phyloP scores from a whole-genome alignment of 2,113 vertebrate species.

The Myrmophylax atrothorax region DNA sequence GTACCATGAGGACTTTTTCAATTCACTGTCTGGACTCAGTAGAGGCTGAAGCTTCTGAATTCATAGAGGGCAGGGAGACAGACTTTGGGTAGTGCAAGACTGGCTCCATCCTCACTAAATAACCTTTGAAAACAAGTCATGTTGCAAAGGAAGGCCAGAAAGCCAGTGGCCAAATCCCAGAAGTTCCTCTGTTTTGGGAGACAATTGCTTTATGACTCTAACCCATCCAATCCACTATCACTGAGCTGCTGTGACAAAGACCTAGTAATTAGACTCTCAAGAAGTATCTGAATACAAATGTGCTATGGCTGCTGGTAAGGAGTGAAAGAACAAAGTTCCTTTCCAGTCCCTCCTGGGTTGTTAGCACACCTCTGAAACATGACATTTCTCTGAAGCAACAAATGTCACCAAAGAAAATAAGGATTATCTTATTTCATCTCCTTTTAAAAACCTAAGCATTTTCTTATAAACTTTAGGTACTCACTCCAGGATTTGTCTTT shows the following conservation, averaged over 20 bases:
- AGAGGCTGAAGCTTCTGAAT: background rate
- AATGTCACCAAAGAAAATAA: background rate
- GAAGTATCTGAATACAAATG: background rate
- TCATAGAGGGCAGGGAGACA: background rate
- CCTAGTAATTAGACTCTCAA: background rate
- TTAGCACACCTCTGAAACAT: background rate
- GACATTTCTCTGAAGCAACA: background rate
- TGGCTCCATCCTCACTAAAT: background rate
- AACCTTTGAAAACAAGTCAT: background rate
- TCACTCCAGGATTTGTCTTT: background rate
- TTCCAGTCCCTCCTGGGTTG: background rate
- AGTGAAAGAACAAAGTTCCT: background rate
- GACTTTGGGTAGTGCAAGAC: background rate
- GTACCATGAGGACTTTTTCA: background rate
- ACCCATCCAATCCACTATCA: background rate
- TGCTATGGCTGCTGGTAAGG: background rate
- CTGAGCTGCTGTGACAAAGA: background rate
- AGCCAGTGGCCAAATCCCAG: background rate
- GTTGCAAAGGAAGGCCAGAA: background rate
- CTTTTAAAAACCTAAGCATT: background rate
- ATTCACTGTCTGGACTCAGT: background rate
- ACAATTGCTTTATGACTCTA: background rate
- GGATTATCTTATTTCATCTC: background rate
- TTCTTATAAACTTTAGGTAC: background rate
- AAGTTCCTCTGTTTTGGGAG: background rate